Evolutionary conservation across 2,888 invertebrate genomes (phyloP).

Genomic region (Zhuqinia jingwanae): DNA sequence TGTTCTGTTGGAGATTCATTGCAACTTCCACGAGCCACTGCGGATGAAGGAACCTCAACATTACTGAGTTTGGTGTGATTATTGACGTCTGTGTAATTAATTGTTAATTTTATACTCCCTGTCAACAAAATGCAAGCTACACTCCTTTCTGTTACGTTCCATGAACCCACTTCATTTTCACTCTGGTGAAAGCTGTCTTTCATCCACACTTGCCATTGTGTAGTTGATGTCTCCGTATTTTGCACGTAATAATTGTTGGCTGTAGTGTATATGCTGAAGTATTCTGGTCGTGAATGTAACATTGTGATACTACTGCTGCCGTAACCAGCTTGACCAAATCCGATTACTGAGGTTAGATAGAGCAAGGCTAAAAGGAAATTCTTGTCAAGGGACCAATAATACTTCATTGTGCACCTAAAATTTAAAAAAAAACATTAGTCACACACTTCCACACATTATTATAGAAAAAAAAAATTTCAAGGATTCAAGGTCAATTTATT

Average conservation of each 20-base stretch:
- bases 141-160: slow-evolving; percentile 50
- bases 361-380: too few relatives aligned
- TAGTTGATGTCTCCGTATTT: neutral
- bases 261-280: neutral
- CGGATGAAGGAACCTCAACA: slow-evolving; percentile 43
- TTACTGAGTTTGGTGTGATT: slow-evolving; percentile 8
- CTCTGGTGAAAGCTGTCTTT: neutral
- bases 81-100: slow-evolving; percentile 44
- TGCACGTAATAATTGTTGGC: neutral
- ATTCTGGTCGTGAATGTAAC: too few relatives aligned
- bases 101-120: slow-evolving; percentile 21
- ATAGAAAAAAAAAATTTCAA: neutral
- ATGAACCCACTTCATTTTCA: slow-evolving; percentile 39
- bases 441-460: too few relatives aligned
- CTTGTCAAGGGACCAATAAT: too few relatives aligned
- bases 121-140: slow-evolving; percentile 53
- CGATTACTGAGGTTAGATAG: too few relatives aligned
- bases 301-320: neutral
- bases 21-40: slow-evolving; percentile 39
- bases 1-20: slow-evolving; percentile 1
- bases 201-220: neutral
- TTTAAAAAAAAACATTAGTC: too few relatives aligned
- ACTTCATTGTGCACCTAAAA: neutral
- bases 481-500: too few relatives aligned
- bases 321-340: too few relatives aligned